Evolutionary conservation across 2,113 vertebrate species (phyloP).

Genomic region (Rafetus swinhoei): DNA sequence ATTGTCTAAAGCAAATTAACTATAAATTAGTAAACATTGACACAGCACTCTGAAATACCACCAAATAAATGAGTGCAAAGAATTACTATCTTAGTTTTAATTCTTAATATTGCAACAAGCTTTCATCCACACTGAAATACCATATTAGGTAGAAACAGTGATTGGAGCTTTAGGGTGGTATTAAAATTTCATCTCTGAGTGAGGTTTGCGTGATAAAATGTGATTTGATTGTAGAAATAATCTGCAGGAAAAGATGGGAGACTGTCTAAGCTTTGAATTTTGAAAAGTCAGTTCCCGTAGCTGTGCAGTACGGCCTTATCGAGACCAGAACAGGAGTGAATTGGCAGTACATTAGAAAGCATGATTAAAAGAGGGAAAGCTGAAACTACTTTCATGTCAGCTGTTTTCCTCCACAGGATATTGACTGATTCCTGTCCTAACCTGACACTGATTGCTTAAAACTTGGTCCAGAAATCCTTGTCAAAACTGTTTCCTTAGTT

Average conservation of each 20-base stretch:
- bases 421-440: conserved; percentile 85
- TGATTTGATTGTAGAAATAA: conserved; percentile 58
- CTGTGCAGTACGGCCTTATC: conserved; percentile 62
- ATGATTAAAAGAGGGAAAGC: conserved; percentile 82
- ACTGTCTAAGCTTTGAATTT: conserved; percentile 54
- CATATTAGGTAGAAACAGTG: not conserved
- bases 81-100: conserved; percentile 43
- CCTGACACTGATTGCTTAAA: conserved; percentile 87
- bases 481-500: conserved; percentile 82
- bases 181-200: conserved; percentile 13
- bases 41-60: conserved; percentile 17
- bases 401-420: conserved; percentile 89
- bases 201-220: conserved; percentile 63
- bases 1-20: conserved; percentile 42
- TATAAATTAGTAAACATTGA: conserved; percentile 37
- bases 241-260: conserved; percentile 73
- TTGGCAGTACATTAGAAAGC: conserved; percentile 85
- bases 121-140: not conserved
- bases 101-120: conserved; percentile 23
- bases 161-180: not conserved
- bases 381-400: conserved; percentile 80
- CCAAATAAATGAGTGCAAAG: conserved; percentile 11
- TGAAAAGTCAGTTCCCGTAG: conserved; percentile 76
- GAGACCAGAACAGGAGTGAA: conserved; percentile 72
- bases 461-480: conserved; percentile 83